Percentiles rank a stretch among this genome's conserved stretches.
phyloP scores from a whole-genome alignment of 2,113 vertebrate species.

The Onychorhynchus coronatus region DNA sequence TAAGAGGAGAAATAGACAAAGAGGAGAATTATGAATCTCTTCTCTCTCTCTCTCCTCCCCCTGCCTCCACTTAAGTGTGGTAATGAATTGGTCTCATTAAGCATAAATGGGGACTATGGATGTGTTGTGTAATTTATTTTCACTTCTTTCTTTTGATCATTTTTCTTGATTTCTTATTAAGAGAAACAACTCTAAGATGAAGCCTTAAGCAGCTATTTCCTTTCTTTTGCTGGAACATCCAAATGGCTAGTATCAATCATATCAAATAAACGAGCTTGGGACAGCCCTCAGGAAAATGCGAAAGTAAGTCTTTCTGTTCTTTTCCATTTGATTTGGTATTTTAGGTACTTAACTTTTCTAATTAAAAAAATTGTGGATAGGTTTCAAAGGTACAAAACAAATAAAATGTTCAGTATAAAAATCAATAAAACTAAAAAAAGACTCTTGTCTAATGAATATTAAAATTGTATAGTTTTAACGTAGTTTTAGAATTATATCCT shows the following conservation, averaged over 20 bases:
- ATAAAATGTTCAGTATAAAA: background rate
- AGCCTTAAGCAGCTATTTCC: background rate
- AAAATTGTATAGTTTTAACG: background rate
- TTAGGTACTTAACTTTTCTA: background rate
- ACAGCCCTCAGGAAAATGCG: background rate
- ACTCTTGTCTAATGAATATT: background rate
- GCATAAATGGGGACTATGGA: background rate
- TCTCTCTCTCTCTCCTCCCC: background rate
- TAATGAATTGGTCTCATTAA: background rate
- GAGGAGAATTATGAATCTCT: accelerated
- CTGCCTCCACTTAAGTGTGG: accelerated
- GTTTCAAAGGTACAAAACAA: background rate
- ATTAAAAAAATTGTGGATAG: background rate
- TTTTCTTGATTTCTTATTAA: background rate
- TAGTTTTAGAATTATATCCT: background rate
- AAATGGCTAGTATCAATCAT: background rate
- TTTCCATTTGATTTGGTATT: background rate
- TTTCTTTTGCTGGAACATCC: background rate
- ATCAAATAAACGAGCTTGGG: background rate
- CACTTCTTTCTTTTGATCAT: background rate
- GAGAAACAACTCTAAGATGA: background rate
- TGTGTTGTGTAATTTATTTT: background rate
- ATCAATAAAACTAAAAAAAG: background rate
- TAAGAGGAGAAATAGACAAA: background rate
- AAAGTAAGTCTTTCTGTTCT: background rate